Evolutionary conservation across 35 echinoderm and acorn worm species (phyloP).

Genomic region (Diadema setosum): DNA sequence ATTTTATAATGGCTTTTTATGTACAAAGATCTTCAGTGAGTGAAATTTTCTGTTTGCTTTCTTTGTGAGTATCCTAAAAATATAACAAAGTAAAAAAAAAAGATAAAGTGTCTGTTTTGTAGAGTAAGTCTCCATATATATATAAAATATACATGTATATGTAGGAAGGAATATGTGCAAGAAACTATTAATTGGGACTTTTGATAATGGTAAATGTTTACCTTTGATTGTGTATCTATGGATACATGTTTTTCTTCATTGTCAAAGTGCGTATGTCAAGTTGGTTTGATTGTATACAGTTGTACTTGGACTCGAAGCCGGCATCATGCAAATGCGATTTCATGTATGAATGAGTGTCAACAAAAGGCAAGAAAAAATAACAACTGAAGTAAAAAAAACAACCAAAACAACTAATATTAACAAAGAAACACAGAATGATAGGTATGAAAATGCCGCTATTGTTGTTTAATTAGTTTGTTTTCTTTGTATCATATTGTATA

Average conservation of each 20-base stretch:
- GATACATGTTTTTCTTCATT: not conserved
- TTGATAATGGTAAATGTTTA: conserved; percentile 25
- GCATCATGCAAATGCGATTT: no score
- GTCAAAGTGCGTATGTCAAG: not conserved
- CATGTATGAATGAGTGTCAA: no score
- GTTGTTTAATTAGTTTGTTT: no score
- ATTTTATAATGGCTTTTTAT: conserved; percentile 31
- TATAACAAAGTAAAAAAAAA: not conserved
- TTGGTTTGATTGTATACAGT: not conserved
- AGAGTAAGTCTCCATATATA: conserved; percentile 25
- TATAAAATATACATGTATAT: conserved; percentile 26
- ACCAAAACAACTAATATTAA: no score
- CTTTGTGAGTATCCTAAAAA: conserved; percentile 13
- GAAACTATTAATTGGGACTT: conserved; percentile 24
- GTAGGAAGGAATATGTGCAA: conserved; percentile 23
- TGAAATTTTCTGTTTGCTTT: not conserved
- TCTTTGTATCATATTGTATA: conserved; percentile 7
- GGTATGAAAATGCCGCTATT: no score
- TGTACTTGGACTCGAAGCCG: no score
- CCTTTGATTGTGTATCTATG: conserved; percentile 5
- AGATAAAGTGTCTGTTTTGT: not conserved
- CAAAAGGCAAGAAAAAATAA: no score
- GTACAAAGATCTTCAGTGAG: conserved; percentile 1
- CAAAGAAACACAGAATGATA: no score
- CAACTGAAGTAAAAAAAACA: no score